Percentiles rank a stretch among this genome's conserved stretches.
These are phyloP conservation scores for Sminthurinus aureus DNA, from an alignment of 2,888 invertebrate genomes.

Conservation along the genomic window DNA sequence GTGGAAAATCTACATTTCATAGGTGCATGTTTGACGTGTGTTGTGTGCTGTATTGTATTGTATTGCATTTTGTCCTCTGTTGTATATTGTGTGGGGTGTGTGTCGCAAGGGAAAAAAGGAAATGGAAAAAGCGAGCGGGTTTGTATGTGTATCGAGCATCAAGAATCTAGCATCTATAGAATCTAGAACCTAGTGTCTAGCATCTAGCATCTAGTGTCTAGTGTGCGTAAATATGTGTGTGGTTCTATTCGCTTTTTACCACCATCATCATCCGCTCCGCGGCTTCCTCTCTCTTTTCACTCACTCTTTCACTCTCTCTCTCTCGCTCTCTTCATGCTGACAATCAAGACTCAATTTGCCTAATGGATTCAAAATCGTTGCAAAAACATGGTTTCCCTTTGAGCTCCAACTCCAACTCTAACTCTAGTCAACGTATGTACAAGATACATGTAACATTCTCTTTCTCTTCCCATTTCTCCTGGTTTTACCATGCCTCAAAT, in stretches of 20 bases:
- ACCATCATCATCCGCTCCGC: not conserved
- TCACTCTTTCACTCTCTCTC: not conserved
- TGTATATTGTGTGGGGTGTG: no score
- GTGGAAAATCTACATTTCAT: no score
- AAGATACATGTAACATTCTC: no score
- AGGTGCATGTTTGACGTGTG: no score
- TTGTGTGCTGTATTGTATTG: no score
- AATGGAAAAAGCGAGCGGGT: not conserved
- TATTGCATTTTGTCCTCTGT: no score
- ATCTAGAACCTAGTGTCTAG: not conserved
- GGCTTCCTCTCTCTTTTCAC: not conserved
- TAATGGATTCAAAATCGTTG: slow-evolving; percentile 59
- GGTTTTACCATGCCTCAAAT: not conserved
- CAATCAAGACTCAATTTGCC: slow-evolving; percentile 59
- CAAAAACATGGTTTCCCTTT: slow-evolving; percentile 46
- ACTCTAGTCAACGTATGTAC: no score
- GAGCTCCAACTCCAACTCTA: slow-evolving; percentile 8
- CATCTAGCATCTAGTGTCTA: not conserved
- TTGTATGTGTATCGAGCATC: not conserved
- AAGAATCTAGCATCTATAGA: not conserved
- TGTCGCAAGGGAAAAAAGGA: not conserved
- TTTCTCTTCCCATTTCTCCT: not conserved
- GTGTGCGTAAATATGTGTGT: not conserved
- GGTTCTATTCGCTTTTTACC: slow-evolving; percentile 7
- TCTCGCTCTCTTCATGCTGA: slow-evolving; percentile 5